Percentiles rank a stretch among this genome's conserved stretches.
Conservation (phyloP, 2,888 invertebrate genomes). For the Oeneis ivallda region DNA sequence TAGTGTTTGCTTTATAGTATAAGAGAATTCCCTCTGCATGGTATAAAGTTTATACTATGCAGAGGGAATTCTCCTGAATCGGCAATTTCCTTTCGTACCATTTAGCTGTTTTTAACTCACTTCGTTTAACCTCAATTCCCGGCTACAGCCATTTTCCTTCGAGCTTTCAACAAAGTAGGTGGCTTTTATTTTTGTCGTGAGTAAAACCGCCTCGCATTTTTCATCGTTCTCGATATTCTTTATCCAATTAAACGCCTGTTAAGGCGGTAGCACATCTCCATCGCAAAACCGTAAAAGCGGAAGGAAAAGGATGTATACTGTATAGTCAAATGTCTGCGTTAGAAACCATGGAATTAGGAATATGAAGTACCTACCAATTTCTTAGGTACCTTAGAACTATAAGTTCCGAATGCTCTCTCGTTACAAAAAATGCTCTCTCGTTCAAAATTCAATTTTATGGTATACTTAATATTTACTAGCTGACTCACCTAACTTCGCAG, state of each 20-base stretch:
- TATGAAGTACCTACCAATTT: too few species aligned
- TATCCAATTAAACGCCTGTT: constrained; percentile 21
- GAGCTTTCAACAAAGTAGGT: background rate
- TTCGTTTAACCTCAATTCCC: constrained; percentile 4
- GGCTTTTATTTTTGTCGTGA: constrained; percentile 2
- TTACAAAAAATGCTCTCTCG: too few species aligned
- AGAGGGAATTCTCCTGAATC: background rate
- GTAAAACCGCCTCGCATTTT: constrained; percentile 7
- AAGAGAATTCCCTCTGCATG: background rate
- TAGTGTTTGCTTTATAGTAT: background rate
- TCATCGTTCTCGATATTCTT: constrained; percentile 16
- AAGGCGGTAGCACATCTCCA: background rate
- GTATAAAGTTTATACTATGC: background rate
- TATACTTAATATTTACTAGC: too few species aligned
- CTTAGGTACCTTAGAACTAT: too few species aligned
- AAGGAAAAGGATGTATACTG: too few species aligned
- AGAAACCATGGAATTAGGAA: too few species aligned
- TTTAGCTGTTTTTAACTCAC: constrained; percentile 4
- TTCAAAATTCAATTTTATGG: too few species aligned
- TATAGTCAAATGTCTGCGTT: too few species aligned
- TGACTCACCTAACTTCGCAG: too few species aligned
- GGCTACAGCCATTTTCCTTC: background rate
- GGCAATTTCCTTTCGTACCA: constrained; percentile 5
- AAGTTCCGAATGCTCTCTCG: too few species aligned
- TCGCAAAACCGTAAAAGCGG: too few species aligned